Percentiles rank a stretch among this genome's conserved stretches.
Conservation (phyloP, 2,888 invertebrate genomes). For the Megastigmus dorsalis region DNA sequence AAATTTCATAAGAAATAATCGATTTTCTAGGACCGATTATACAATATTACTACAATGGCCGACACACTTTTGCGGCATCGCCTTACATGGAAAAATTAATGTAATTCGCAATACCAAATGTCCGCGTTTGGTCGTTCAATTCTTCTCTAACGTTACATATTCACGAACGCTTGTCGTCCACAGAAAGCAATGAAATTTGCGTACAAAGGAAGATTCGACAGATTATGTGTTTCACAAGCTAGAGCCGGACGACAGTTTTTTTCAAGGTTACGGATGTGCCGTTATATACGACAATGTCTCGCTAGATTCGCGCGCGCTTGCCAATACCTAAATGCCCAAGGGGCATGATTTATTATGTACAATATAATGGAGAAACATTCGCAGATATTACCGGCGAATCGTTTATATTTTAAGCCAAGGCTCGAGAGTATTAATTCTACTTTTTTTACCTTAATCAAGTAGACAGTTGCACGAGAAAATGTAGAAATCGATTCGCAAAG, state of each 20-base stretch:
- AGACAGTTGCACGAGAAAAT: constrained; percentile 23
- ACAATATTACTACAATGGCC: constrained; percentile 48
- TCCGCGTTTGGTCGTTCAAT: background rate
- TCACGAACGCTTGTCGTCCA: background rate
- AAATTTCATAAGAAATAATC: constrained; percentile 6
- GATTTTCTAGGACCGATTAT: constrained; percentile 30
- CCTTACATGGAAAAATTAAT: constrained; percentile 6
- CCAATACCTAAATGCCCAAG: background rate
- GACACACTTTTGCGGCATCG: constrained; percentile 42
- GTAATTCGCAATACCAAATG: background rate
- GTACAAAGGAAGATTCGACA: background rate
- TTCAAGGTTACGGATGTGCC: constrained; percentile 26
- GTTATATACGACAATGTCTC: background rate
- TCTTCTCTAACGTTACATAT: background rate
- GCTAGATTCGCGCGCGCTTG: constrained; percentile 6
- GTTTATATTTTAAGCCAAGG: background rate
- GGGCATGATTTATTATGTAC: background rate
- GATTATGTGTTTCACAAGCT: background rate
- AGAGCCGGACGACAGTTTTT: constrained; percentile 3
- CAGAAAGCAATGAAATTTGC: background rate
- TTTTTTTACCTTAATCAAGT: constrained; percentile 46
- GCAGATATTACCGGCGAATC: background rate
- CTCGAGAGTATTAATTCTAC: constrained; percentile 7
- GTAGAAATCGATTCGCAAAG: constrained; percentile 16
- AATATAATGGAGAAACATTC: background rate